phyloP scores from a whole-genome alignment of 2,113 vertebrate genomes.

The Pterocles gutturalis region DNA sequence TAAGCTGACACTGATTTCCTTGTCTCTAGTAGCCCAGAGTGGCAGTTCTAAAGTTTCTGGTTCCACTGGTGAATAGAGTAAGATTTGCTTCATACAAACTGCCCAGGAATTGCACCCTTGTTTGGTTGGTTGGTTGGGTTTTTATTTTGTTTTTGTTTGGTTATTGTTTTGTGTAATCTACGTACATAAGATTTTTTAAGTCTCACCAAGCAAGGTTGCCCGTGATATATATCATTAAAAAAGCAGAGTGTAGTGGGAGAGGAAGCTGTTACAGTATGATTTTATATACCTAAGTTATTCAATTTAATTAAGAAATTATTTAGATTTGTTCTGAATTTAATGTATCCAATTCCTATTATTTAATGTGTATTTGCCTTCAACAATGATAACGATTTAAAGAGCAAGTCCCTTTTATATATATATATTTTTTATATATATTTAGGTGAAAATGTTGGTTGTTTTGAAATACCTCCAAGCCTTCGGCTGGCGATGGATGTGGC shows the following conservation, averaged over 20 bases:
- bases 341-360: not conserved
- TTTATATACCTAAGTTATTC: not conserved
- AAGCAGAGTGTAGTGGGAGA: not conserved
- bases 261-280: not conserved
- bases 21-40: not conserved
- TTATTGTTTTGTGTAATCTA: not conserved
- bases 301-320: not conserved
- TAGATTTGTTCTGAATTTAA: not conserved
- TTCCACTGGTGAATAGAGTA: not conserved
- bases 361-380: not conserved
- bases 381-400: not conserved
- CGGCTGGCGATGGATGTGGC: constrained; percentile 58
- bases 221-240: not conserved
- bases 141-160: not conserved
- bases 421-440: not conserved
- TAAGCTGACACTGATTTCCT: not conserved
- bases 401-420: not conserved
- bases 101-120: not conserved
- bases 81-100: not conserved
- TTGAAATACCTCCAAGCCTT: constrained; percentile 72
- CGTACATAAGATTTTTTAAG: not conserved
- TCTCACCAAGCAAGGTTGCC: not conserved
- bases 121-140: not conserved
- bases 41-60: not conserved
- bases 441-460: constrained; percentile 65